phyloP scores from a whole-genome alignment of 2,797 vertebrate species.

The Anguilla pacifica region DNA sequence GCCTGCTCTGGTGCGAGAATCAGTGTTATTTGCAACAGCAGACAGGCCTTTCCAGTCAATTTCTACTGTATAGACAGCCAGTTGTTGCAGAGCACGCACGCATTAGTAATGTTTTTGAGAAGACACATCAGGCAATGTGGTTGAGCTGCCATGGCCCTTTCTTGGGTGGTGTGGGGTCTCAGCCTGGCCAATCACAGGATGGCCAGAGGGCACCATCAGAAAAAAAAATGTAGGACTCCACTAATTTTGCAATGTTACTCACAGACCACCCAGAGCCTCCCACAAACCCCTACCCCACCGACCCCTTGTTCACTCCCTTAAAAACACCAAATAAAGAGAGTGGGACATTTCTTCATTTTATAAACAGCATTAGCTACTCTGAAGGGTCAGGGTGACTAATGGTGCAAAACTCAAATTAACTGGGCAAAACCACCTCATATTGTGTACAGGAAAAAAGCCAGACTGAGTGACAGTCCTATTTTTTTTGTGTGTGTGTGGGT shows the following conservation, averaged over 20 bases:
- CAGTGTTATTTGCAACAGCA: slow-evolving; percentile 8
- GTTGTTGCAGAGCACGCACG: neutral
- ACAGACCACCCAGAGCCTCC: slow-evolving; percentile 30
- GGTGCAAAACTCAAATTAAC: neutral
- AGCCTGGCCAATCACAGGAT: neutral
- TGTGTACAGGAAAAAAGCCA: neutral
- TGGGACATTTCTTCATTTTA: slow-evolving; percentile 33
- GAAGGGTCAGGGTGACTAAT: neutral
- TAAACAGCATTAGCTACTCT: neutral
- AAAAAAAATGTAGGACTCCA: neutral
- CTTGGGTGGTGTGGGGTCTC: neutral
- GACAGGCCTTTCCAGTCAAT: slow-evolving; percentile 16
- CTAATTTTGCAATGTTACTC: slow-evolving; percentile 13
- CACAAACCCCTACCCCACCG: neutral
- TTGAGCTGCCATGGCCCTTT: neutral
- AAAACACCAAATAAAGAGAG: slow-evolving; percentile 10
- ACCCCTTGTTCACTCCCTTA: neutral
- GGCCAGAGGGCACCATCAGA: slow-evolving; percentile 17
- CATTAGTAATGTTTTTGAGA: neutral
- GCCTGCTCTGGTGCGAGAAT: slow-evolving; percentile 16
- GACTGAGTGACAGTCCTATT: neutral
- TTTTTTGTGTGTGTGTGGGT: neutral
- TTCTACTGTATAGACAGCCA: neutral
- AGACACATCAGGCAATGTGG: neutral
- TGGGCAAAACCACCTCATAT: neutral